Base-by-base conservation (phyloP, 2,797 vertebrate species). In the Erithacus rubecula region DNA sequence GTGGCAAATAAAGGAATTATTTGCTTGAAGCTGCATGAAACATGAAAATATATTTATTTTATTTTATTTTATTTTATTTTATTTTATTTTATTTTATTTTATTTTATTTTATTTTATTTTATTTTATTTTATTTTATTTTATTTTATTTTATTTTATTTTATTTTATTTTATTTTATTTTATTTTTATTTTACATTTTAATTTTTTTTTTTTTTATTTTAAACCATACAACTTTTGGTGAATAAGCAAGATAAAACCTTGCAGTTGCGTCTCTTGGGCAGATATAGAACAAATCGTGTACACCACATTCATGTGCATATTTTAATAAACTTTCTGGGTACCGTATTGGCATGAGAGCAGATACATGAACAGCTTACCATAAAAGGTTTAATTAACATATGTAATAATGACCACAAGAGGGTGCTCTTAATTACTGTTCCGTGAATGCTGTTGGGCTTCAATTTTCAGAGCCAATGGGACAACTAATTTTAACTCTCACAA, bases 341-440 rank as follows among this genome's bases (percentile, higher is more conserved):
- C 1, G 2, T 15, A 8, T 60, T 47, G 56, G 60, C 49, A 11
- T 51, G 69, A 72, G 58, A 60, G 46, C 37, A 39, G 46, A 17
- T 17, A 15, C 2, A 4, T n/a, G 18, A 51, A 43, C 3, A 9
- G 34, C 10, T 51, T 30, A 4, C 24, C 24, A 15, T 9, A 26
- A 36, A 43, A 75, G 10, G 34, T 43, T 68, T 75, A 27, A 86
- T 90, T 76, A 84, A 29, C 22, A 16, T 26, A 17, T 9, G 23
- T 47, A 56, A n/a, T 56, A 44, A 74, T 43, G 60, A 68, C 93
- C 96, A 80, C 90, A 46, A 95, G 96, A 95, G 93, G 93, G 92
- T 85, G 46, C 94, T 94, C 78, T 63, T 84, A 89, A 76, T 49
- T 74, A 56, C 68, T 74, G n/a, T 23, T 79, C 68, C 6, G 1